Base-by-base conservation (phyloP, 92 coral and sea anemone genomes). In the Parazoanthus swiftii region DNA sequence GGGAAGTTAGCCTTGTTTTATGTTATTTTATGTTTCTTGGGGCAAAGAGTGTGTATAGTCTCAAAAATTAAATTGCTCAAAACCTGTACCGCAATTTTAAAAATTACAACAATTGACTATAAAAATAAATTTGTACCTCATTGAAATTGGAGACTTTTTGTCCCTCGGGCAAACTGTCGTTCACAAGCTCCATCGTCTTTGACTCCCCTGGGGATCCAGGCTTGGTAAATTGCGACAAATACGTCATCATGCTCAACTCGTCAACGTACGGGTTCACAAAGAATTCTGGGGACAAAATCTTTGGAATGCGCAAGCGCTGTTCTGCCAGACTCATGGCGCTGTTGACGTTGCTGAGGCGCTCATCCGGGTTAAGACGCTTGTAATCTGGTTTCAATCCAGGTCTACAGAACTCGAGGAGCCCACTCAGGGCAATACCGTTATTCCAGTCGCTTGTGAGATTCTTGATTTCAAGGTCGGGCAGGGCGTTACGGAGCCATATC, bases 161-260 rank as follows among this genome's bases (percentile, higher is more conserved):
- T 38, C 90, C 90, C 18, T 76, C 46, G 20, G 99, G 99, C 8
- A 96, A 93, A 14, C 93, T 39, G 46, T 90, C 94, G 89, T 97
- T 97, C n/a, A 95, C 94, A 66, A 91, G 89, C 82, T 94, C 93
- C 85, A 97, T 90, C 1, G 99, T 95, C 77, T 92, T 92, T 65
- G 89, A 92, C 90, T 97, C 99, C 26, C 99, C 99, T 37, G 94
- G 93, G 85, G 99, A 97, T 16, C 99, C 99, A 25, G 98, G 97
- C 86, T 93, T 96, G 43, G 95, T 97, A 89, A 92, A 97, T 77
- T 93, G 94, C 66, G 99, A 97, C 82, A 97, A 87, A 84, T 97
- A 97, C 74, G 99, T 97, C 99, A 97, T 97, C 99, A 97, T 97
- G 88, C 99, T 97, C 51, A 97, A 90, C 67, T 97, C 99, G 89